Percentiles rank a stretch among this genome's conserved stretches.
These are phyloP conservation scores for Amyelois transitella DNA, from an alignment of 1,140 invertebrate genomes.

Conservation along the genomic window DNA sequence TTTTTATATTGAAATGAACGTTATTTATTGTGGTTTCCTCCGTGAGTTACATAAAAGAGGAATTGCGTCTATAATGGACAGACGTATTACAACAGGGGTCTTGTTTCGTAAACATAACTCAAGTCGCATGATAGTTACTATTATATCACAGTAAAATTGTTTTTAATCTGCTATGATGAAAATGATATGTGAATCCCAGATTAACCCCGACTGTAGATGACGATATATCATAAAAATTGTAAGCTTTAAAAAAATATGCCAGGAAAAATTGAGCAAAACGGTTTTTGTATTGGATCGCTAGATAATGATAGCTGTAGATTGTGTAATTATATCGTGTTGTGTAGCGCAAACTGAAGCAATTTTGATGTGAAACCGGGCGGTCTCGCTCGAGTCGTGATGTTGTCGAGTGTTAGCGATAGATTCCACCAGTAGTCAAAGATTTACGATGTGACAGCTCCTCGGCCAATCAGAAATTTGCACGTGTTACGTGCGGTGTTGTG, in stretches of 20 bases:
- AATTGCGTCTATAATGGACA: constrained; percentile 3
- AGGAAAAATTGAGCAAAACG: constrained; percentile 10
- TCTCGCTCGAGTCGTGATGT: neutral
- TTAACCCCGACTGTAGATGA: neutral
- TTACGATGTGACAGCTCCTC: neutral
- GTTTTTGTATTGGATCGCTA: constrained; percentile 8
- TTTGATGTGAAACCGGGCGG: neutral
- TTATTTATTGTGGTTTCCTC: constrained; percentile 43
- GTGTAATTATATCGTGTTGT: neutral
- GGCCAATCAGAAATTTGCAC: neutral
- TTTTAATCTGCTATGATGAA: no score
- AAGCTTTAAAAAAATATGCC: constrained; percentile 12
- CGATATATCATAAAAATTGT: constrained; percentile 7
- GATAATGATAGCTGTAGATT: constrained; percentile 6
- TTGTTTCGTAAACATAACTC: no score
- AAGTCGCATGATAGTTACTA: no score
- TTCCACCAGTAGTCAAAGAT: neutral
- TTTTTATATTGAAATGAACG: constrained; percentile 42
- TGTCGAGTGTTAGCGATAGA: neutral
- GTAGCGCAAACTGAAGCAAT: neutral
- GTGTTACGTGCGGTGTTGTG: constrained; percentile 2
- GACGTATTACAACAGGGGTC: no score
- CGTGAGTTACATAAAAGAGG: constrained; percentile 6
- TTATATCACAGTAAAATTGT: no score
- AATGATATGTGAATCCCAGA: neutral